Conservation (phyloP, 2,888 invertebrate species). For the Diaprepes abbreviatus region DNA sequence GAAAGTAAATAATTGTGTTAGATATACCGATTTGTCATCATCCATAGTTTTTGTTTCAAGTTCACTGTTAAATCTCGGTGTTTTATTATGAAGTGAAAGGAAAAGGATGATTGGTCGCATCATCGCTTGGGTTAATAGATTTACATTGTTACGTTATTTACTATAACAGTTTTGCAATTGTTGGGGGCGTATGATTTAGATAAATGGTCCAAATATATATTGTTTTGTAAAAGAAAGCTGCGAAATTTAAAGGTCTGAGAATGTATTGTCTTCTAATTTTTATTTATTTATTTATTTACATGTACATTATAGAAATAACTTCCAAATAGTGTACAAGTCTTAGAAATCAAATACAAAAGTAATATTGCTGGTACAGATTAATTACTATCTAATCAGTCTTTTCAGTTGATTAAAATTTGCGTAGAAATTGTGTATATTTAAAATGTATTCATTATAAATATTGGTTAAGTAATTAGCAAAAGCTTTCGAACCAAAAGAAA, state of each 20-base stretch:
- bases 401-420: no score
- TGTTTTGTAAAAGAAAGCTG: background rate
- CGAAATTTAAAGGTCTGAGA: background rate
- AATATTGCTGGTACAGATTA: no score
- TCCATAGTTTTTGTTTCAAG: slow-evolving; percentile 15
- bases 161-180: slow-evolving; percentile 13
- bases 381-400: no score
- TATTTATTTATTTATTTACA: no score
- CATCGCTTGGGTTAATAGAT: slow-evolving; percentile 13
- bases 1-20: slow-evolving; percentile 19
- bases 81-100: slow-evolving; percentile 23
- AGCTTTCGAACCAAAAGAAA: no score
- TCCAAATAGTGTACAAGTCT: no score
- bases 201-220: background rate
- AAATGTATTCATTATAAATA: no score
- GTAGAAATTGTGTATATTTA: no score
- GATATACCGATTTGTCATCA: slow-evolving; percentile 7
- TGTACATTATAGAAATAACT: no score
- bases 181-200: slow-evolving; percentile 6
- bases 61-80: slow-evolving; percentile 28
- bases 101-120: slow-evolving; percentile 27
- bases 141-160: slow-evolving; percentile 12
- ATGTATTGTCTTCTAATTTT: background rate
- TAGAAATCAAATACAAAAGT: no score
- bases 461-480: no score